These are phyloP conservation scores for Mycteria americana DNA, from an alignment of 2,797 vertebrate genomes.

Conservation along the genomic window DNA sequence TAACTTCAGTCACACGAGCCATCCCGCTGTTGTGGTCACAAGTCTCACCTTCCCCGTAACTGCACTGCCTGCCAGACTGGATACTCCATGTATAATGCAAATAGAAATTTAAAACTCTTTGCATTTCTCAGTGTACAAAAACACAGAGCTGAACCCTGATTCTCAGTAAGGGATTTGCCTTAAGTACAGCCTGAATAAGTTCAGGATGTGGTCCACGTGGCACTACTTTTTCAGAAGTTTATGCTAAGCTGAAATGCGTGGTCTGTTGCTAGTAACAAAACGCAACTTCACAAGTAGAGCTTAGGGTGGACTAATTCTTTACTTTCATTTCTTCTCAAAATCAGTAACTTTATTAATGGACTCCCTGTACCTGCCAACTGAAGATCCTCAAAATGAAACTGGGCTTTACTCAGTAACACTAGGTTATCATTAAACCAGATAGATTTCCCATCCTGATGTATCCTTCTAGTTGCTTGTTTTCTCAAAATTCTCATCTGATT, in stretches of 20 bases:
- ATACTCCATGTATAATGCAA: not conserved
- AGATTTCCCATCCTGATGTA: not conserved
- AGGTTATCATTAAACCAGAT: not conserved
- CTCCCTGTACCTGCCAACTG: not conserved
- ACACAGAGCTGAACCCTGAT: not conserved
- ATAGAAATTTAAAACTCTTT: not conserved
- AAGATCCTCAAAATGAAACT: not conserved
- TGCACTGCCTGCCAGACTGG: not conserved
- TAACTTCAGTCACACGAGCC: accelerated
- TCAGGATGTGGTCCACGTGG: not conserved
- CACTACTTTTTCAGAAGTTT: not conserved
- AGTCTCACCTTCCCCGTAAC: not conserved
- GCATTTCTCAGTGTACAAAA: not conserved
- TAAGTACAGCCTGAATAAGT: not conserved
- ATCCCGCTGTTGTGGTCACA: not conserved
- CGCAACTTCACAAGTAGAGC: not conserved
- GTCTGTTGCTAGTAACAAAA: not conserved
- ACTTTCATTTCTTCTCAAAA: not conserved
- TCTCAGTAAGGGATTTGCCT: not conserved
- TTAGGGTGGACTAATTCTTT: not conserved
- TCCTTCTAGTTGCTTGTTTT: not conserved
- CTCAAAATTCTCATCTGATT: not conserved
- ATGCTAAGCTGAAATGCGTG: not conserved
- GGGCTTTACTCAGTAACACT: not conserved
- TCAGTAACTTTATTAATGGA: not conserved